A percentile compares a stretch with the other conserved stretches of the same genome.
phyloP scores from a whole-genome alignment of 2,797 vertebrate genomes.

The Botia almorhae region DNA sequence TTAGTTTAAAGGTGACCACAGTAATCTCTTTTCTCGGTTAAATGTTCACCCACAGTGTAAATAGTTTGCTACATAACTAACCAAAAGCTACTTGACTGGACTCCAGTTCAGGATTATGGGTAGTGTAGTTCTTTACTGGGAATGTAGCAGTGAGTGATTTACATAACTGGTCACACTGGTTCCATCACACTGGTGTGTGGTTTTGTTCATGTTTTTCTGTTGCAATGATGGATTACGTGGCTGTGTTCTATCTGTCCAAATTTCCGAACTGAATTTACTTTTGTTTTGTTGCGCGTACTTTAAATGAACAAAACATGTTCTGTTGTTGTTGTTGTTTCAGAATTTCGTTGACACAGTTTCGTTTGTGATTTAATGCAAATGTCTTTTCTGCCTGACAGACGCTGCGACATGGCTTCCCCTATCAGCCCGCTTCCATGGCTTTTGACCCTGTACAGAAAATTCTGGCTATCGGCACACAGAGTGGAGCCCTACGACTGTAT shows the following conservation, averaged over 20 bases:
- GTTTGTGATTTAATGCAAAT: conserved; percentile 53
- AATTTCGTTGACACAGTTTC: too few relatives aligned
- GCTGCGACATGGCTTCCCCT: conserved; percentile 97
- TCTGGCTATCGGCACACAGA: conserved; percentile 92
- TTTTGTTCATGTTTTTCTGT: too few relatives aligned
- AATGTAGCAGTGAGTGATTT: not conserved
- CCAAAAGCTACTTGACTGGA: not conserved
- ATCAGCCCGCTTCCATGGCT: conserved; percentile 95
- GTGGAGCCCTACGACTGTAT: conserved; percentile 97
- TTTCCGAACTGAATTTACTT: too few relatives aligned
- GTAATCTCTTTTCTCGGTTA: not conserved
- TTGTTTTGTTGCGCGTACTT: too few relatives aligned
- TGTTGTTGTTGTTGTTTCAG: conserved; percentile 9
- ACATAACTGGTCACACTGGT: too few relatives aligned
- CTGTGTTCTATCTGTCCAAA: too few relatives aligned
- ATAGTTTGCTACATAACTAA: too few relatives aligned
- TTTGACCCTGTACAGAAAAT: conserved; percentile 99
- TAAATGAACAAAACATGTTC: too few relatives aligned
- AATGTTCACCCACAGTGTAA: not conserved
- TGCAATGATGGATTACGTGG: too few relatives aligned
- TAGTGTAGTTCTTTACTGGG: not conserved
- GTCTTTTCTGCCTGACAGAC: conserved; percentile 81
- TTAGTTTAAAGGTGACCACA: not conserved
- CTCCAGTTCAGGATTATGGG: not conserved
- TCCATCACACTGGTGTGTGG: too few relatives aligned